Evolutionary conservation across 2,888 invertebrate species (phyloP).

Genomic region (Drosophila infuscata): DNA sequence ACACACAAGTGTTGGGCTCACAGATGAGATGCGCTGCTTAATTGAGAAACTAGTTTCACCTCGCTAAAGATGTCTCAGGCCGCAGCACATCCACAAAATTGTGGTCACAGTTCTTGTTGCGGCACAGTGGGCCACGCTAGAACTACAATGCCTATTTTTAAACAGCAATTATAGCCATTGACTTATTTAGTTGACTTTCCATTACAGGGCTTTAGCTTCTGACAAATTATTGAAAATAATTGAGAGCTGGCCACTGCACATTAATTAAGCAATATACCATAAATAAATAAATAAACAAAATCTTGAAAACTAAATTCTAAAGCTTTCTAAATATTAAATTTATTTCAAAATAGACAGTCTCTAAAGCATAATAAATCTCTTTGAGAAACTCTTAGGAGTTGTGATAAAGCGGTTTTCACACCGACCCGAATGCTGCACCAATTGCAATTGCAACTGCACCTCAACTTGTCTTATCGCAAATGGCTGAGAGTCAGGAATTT

Average conservation of each 20-base stretch:
- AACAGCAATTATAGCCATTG: background rate
- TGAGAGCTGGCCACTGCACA: background rate
- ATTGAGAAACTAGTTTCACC: conserved; percentile 78
- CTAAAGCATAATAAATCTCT: conserved; percentile 31
- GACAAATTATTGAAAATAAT: background rate
- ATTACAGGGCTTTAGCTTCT: background rate
- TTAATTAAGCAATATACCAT: background rate
- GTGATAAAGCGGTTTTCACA: conserved; percentile 6
- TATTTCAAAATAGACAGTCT: background rate
- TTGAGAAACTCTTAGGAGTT: conserved; percentile 6
- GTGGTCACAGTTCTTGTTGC: conserved; percentile 2
- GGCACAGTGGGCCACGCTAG: conserved; percentile 35
- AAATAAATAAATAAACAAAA: background rate
- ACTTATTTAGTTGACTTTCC: background rate
- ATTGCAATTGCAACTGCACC: background rate
- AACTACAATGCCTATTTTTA: background rate
- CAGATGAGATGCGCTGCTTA: conserved; percentile 57
- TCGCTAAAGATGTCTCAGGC: conserved; percentile 39
- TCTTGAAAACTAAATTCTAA: background rate
- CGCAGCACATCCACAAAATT: conserved; percentile 27
- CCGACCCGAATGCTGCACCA: background rate
- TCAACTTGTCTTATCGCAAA: conserved; percentile 24
- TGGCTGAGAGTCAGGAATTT: conserved; percentile 28
- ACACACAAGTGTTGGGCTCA: background rate
- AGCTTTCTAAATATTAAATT: background rate